These are phyloP conservation scores for Falcunculus frontatus DNA, from an alignment of 2,113 vertebrate species.

Conservation along the genomic window DNA sequence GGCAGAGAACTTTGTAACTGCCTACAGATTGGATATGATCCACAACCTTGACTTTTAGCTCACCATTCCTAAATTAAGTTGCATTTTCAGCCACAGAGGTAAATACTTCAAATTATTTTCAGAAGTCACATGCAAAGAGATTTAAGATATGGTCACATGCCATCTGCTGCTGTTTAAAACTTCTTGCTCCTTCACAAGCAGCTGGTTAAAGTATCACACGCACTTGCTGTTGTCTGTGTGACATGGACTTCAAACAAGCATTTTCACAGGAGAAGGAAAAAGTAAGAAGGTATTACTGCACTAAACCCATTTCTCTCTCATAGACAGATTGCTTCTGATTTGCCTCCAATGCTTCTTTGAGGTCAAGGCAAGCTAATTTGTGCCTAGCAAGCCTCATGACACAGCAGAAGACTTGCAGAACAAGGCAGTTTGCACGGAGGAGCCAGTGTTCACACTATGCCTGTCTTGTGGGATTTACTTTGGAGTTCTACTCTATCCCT, in stretches of 20 bases:
- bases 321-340: neutral
- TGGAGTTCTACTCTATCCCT: neutral
- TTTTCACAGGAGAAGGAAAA: neutral
- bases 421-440: neutral
- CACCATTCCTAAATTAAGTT: neutral
- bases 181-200: neutral
- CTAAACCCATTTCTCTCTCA: neutral
- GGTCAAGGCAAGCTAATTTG: neutral
- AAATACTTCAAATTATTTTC: neutral
- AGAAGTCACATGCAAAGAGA: neutral
- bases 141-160: neutral
- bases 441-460: neutral
- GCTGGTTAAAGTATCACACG: neutral
- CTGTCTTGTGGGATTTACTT: neutral
- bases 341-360: neutral
- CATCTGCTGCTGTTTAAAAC: neutral
- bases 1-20: neutral
- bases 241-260: neutral
- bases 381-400: neutral
- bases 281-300: neutral
- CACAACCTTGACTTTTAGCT: neutral
- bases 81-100: neutral
- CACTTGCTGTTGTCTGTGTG: neutral
- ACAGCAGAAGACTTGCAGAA: neutral
- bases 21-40: neutral